A percentile compares a stretch with the other conserved stretches of the same genome.
Evolutionary conservation across 2,113 vertebrate species (phyloP).

Genomic region (Callipepla californica): DNA sequence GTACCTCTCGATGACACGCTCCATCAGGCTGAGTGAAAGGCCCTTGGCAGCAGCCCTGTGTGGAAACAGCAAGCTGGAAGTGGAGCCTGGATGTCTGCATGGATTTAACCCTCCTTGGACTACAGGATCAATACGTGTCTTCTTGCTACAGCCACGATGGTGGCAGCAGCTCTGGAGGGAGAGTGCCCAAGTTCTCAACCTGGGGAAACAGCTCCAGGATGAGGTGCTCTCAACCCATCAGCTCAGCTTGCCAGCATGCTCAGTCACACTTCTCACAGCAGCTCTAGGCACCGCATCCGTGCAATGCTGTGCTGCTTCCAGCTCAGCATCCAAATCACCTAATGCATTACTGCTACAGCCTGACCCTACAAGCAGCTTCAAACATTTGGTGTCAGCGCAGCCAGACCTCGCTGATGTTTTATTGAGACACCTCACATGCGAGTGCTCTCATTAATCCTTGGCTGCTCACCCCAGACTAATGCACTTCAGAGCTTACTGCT

Average conservation of each 20-base stretch:
- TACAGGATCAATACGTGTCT: accelerated
- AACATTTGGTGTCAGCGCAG: not conserved
- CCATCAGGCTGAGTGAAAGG: constrained; percentile 91
- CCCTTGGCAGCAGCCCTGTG: constrained; percentile 87
- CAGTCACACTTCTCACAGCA: accelerated
- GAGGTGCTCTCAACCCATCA: not conserved
- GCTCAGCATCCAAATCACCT: not conserved
- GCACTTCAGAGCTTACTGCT: accelerated
- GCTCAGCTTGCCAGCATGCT: accelerated
- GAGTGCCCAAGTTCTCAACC: not conserved
- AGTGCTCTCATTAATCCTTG: not conserved
- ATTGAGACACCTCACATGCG: accelerated
- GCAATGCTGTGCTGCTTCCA: accelerated
- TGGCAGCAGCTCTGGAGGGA: not conserved
- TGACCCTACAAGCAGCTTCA: not conserved
- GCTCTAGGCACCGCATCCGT: accelerated
- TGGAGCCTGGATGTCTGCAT: not conserved
- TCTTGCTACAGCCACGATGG: not conserved
- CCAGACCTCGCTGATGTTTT: not conserved
- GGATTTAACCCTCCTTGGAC: accelerated
- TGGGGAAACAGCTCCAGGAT: not conserved
- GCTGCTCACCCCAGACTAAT: not conserved
- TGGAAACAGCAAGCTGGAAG: not conserved
- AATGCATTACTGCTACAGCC: accelerated
- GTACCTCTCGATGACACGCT: constrained; percentile 82